Evolutionary conservation across 2,113 vertebrate species (phyloP), one percentile per base, ranked within the genome.

Genomic region (Hippocampus guttulatus): DNA sequence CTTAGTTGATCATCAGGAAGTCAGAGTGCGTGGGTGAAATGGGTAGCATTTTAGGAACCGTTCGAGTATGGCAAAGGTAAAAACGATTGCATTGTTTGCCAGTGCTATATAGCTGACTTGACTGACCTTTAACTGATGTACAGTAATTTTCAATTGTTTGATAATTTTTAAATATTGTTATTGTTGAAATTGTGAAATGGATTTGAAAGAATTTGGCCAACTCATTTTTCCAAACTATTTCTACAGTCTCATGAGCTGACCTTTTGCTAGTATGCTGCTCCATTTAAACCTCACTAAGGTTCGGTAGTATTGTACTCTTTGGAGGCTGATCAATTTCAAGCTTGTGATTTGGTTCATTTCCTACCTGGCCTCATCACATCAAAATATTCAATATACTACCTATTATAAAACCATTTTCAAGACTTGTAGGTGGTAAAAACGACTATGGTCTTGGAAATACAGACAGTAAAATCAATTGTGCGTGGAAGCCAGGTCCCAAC

Each of bases 401-500:
- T 33, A 33, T 61, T 61, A 33, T 61, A 61, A 61, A 61, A 61
- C 58, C 9, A 61, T 61, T 38, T 23, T 38, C 11, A 45, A 45
- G 21, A 30, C 60, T 67, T 75, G 57, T 38, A 71, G 75, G 64
- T 70, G 23, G 33, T 23, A 25, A 64, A 73, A 73, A 65, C 2
- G 43, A 65, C n/a, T 9, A 52, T 57, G 57, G 69, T 60, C 69
- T 66, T 49, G 47, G 76, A 78, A 68, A 73, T 77, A 80, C 73
- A 84, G 63, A 71, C 68, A 63, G 27, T 83, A 71, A 77, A 82
- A 74, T 71, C 38, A 66, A 82, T 27, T 75, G 78, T 81, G 84
- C 88, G 75, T 76, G 69, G 27, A 85, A 74, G 64, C 49, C 40
- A 4, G 68, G 66, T 75, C 65, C 61, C 69, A 76, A 73, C 33